Conservation (phyloP, 1,140 invertebrate genomes). For the Drosophila tropicalis region DNA sequence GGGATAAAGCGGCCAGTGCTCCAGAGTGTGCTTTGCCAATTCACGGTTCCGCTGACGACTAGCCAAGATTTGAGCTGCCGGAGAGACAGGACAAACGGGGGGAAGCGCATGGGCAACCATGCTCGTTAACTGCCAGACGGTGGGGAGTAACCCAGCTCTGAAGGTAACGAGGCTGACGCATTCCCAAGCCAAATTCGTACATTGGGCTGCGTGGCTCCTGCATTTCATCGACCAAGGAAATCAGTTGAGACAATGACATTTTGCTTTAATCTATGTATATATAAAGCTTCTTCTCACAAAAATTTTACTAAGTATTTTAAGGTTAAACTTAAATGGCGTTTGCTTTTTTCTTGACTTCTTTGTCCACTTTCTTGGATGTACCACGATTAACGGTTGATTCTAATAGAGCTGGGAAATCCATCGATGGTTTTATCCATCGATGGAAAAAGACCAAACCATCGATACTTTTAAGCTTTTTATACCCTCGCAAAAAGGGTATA, state of each 20-base stretch:
- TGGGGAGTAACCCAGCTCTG: constrained; percentile 23
- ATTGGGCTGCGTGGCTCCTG: constrained; percentile 52
- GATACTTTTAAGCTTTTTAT: too few species aligned
- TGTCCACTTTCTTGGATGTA: not conserved
- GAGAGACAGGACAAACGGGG: constrained; percentile 59
- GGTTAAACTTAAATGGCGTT: constrained; percentile 19
- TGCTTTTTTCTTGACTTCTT: constrained; percentile 3
- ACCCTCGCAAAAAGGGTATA: too few species aligned
- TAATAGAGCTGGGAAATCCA: too few species aligned
- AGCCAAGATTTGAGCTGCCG: constrained; percentile 49
- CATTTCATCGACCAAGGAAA: constrained; percentile 58
- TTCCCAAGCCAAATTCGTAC: constrained; percentile 62
- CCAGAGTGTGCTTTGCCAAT: constrained; percentile 37
- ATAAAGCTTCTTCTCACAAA: not conserved
- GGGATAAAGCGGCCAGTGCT: constrained; percentile 33
- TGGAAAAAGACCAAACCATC: too few species aligned
- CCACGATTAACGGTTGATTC: not conserved
- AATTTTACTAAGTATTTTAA: not conserved
- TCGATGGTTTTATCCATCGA: too few species aligned
- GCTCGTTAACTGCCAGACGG: constrained; percentile 22
- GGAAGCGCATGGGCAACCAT: constrained; percentile 56
- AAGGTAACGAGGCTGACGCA: constrained; percentile 48
- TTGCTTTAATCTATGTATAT: constrained; percentile 21
- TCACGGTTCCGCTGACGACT: constrained; percentile 39
- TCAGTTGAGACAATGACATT: constrained; percentile 64